Percentiles rank a stretch among this genome's conserved stretches.
Evolutionary conservation across 1,140 invertebrate genomes (phyloP).

Genomic region (Drosophila guanche): DNA sequence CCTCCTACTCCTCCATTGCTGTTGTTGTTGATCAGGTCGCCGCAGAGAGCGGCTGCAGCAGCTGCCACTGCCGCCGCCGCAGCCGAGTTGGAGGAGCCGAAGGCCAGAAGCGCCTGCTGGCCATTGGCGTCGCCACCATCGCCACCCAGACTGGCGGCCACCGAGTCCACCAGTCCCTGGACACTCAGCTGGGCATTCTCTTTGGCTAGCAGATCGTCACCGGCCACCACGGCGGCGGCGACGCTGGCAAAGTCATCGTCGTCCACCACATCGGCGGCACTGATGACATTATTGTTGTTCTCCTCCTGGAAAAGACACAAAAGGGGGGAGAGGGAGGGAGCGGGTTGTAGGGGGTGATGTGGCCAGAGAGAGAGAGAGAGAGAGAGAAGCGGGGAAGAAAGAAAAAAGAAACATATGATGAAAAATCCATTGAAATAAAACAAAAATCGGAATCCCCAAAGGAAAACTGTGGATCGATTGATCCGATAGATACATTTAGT

Average conservation of each 20-base stretch:
- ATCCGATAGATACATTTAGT: slow-evolving; percentile 11
- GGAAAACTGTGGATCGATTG: neutral
- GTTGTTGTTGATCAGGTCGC: slow-evolving; percentile 67
- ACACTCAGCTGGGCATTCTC: slow-evolving; percentile 68
- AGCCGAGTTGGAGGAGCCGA: slow-evolving; percentile 54
- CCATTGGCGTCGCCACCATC: slow-evolving; percentile 26
- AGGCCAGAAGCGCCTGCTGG: slow-evolving; percentile 53
- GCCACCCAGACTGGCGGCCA: slow-evolving; percentile 62
- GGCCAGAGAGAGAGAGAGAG: neutral
- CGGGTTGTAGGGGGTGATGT: slow-evolving; percentile 16
- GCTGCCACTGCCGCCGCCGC: slow-evolving; percentile 40
- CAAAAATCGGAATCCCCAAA: slow-evolving; percentile 9
- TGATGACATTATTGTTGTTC: slow-evolving; percentile 78
- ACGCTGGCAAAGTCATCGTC: slow-evolving; percentile 70
- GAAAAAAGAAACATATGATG: slow-evolving; percentile 41
- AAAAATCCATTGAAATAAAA: slow-evolving; percentile 42
- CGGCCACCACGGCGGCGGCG: slow-evolving; percentile 61
- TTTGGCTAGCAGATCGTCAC: slow-evolving; percentile 69
- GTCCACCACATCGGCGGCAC: slow-evolving; percentile 20
- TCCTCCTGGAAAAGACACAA: slow-evolving; percentile 72
- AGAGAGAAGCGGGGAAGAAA: slow-evolving; percentile 8
- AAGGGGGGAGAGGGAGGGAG: slow-evolving; percentile 19
- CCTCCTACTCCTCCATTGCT: slow-evolving; percentile 31
- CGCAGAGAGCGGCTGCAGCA: slow-evolving; percentile 53
- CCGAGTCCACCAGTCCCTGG: slow-evolving; percentile 64